These are phyloP conservation scores for Pteronura brasiliensis DNA, from an alignment of 2,113 vertebrate genomes.

Conservation along the genomic window DNA sequence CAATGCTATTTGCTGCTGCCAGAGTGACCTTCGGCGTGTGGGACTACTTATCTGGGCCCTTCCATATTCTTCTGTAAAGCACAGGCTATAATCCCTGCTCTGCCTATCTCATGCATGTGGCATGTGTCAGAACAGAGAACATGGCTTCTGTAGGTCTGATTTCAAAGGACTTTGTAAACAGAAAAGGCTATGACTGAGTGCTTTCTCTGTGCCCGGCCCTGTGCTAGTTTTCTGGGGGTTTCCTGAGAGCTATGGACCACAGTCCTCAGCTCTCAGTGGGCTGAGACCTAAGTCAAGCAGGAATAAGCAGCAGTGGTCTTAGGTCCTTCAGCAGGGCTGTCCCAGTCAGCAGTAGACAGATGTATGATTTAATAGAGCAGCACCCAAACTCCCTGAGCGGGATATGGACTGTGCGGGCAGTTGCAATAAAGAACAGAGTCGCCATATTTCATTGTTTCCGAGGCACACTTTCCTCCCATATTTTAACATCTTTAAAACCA, in stretches of 20 bases:
- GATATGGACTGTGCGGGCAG: not conserved
- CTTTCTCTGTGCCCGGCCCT: not conserved
- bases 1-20: not conserved
- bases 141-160: not conserved
- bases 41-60: not conserved
- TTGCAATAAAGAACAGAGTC: not conserved
- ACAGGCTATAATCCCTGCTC: too few relatives aligned
- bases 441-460: not conserved
- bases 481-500: not conserved
- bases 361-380: not conserved
- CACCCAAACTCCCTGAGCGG: not conserved
- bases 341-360: not conserved
- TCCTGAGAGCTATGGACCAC: not conserved
- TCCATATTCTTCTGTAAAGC: not conserved
- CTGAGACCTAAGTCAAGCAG: not conserved
- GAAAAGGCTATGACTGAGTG: not conserved
- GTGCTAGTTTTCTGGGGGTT: not conserved
- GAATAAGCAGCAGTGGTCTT: not conserved
- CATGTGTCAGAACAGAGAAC: not conserved
- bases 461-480: not conserved
- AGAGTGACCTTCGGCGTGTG: not conserved
- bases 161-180: not conserved
- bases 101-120: not conserved
- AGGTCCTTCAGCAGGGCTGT: not conserved
- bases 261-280: not conserved